Evolutionary conservation across 1,140 invertebrate genomes (phyloP).

Genomic region (Drosophila micromelanica): DNA sequence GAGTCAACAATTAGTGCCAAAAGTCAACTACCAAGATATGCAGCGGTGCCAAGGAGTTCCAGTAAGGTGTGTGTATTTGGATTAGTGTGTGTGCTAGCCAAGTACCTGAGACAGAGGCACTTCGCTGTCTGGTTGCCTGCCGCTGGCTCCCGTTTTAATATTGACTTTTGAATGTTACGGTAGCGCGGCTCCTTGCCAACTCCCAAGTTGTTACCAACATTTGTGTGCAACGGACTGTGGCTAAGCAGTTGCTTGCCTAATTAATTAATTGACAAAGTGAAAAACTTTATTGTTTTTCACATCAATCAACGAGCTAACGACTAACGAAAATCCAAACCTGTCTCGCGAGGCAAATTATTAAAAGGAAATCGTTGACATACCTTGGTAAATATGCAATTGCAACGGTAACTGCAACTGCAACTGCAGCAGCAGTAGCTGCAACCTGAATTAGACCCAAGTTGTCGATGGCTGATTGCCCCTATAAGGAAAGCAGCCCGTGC

Average conservation of each 20-base stretch:
- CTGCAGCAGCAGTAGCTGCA: slow-evolving; percentile 30
- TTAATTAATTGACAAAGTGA: slow-evolving; percentile 69
- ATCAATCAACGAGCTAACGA: slow-evolving; percentile 36
- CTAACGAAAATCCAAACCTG: slow-evolving; percentile 45
- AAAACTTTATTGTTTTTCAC: slow-evolving; percentile 30
- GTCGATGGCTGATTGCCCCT: slow-evolving; percentile 78
- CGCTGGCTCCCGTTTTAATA: slow-evolving; percentile 62
- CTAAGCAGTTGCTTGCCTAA: slow-evolving; percentile 42
- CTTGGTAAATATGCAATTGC: slow-evolving; percentile 77
- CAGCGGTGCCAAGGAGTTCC: slow-evolving; percentile 27
- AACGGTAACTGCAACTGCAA: slow-evolving; percentile 74
- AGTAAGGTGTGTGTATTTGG: slow-evolving; percentile 14
- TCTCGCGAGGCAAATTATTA: slow-evolving; percentile 71
- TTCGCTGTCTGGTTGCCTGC: slow-evolving; percentile 57
- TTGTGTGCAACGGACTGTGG: slow-evolving; percentile 16
- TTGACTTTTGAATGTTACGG: slow-evolving; percentile 72
- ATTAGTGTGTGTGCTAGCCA: slow-evolving; percentile 21
- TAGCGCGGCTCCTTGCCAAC: slow-evolving; percentile 42
- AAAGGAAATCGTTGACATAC: slow-evolving; percentile 82
- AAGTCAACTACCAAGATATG: slow-evolving; percentile 67
- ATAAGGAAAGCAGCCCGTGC: slow-evolving; percentile 72
- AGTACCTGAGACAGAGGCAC: slow-evolving; percentile 32
- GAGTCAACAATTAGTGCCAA: slow-evolving; percentile 55
- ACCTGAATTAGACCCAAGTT: slow-evolving; percentile 59
- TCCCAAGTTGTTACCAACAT: too few relatives aligned